Evolutionary conservation across 2,888 invertebrate species (phyloP).

Genomic region (Asteroscopus sphinx): DNA sequence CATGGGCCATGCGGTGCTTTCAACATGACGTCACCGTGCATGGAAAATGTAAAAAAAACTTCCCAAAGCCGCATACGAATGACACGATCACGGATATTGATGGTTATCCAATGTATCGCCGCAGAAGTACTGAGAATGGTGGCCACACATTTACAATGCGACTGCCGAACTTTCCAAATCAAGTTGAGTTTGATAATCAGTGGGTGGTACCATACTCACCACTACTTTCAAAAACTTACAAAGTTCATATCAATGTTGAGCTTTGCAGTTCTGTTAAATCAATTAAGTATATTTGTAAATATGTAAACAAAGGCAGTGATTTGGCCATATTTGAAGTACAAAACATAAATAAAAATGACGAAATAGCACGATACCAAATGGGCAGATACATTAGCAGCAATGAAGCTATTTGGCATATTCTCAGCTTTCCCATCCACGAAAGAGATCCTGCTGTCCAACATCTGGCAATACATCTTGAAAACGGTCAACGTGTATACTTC

Average conservation of each 20-base stretch:
- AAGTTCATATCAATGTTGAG: too few relatives aligned
- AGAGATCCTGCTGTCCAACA: too few relatives aligned
- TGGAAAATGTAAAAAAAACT: slow-evolving; percentile 8
- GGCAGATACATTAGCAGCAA: too few relatives aligned
- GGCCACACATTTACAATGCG: slow-evolving; percentile 31
- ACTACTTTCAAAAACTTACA: slow-evolving; percentile 35
- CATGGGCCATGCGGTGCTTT: slow-evolving; percentile 6
- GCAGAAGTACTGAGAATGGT: slow-evolving; percentile 34
- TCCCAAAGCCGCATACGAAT: slow-evolving; percentile 4
- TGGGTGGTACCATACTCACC: slow-evolving; percentile 20
- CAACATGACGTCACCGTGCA: slow-evolving; percentile 12
- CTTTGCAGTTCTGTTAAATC: too few relatives aligned
- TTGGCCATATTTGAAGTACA: slow-evolving; percentile 31
- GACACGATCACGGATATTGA: slow-evolving; percentile 26
- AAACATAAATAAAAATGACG: slow-evolving; percentile 31
- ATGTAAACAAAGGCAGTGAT: slow-evolving; percentile 19
- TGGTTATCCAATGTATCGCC: slow-evolving; percentile 41
- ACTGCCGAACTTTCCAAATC: slow-evolving; percentile 23
- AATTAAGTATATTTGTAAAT: too few relatives aligned
- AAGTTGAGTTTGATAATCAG: slow-evolving; percentile 23
- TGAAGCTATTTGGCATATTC: too few relatives aligned
- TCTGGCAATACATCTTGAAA: too few relatives aligned
- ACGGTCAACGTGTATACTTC: too few relatives aligned
- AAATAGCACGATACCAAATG: slow-evolving; percentile 28
- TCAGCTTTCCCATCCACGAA: too few relatives aligned